These are phyloP conservation scores for Dexiosoma caninum DNA, from an alignment of 2,888 invertebrate species.

Conservation along the genomic window DNA sequence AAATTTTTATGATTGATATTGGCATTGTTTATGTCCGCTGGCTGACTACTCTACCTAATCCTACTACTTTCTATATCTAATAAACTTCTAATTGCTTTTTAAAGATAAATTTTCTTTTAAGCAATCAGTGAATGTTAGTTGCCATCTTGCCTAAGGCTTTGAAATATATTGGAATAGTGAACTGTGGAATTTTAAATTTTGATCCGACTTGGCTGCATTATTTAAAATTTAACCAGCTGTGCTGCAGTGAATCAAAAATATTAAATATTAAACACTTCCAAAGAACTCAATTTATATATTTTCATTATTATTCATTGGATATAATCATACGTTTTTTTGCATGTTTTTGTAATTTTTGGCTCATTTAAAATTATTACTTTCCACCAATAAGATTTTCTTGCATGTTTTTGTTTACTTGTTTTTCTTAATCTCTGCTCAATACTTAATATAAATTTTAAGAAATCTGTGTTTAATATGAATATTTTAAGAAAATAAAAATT, in stretches of 20 bases:
- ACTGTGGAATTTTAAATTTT: constrained; percentile 14
- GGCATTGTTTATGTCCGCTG: not conserved
- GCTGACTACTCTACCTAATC: not conserved
- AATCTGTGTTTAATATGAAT: constrained; percentile 26
- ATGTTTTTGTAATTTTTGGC: constrained; percentile 22
- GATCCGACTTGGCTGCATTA: constrained; percentile 51
- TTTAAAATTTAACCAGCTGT: not conserved
- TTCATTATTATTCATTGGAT: not conserved
- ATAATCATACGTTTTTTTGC: not conserved
- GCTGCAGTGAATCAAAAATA: not conserved
- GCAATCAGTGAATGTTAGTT: not conserved
- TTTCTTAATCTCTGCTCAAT: no score
- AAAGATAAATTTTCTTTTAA: not conserved
- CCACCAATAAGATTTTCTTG: not conserved
- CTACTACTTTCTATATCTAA: not conserved
- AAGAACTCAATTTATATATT: not conserved
- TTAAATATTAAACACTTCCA: not conserved
- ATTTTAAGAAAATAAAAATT: not conserved
- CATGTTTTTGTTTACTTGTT: constrained; percentile 17
- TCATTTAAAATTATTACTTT: not conserved
- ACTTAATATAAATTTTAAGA: not conserved
- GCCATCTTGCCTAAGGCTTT: not conserved
- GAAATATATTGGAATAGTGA: constrained; percentile 16
- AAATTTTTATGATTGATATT: constrained; percentile 8
- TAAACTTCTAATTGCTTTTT: constrained; percentile 16